Evolutionary conservation across 2,113 vertebrate species (phyloP).

Genomic region (Nothoprocta pentlandii): DNA sequence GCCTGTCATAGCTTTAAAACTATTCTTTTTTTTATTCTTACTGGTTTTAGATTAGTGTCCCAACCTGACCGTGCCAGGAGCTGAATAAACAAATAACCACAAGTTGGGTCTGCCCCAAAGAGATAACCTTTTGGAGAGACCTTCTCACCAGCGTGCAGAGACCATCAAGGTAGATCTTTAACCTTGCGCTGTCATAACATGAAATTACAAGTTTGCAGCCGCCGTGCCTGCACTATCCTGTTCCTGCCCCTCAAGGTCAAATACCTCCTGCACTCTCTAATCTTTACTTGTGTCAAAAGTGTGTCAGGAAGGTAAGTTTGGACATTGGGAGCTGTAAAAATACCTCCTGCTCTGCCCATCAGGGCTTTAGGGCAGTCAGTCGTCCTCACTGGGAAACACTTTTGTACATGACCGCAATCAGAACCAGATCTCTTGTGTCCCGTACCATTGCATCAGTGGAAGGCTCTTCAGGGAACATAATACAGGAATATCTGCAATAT

Average conservation of each 20-base stretch:
- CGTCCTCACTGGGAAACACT: neutral
- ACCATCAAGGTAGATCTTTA: neutral
- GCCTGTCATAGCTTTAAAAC: neutral
- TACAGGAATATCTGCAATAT: rapidly evolving
- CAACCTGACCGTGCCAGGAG: neutral
- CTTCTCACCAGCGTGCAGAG: neutral
- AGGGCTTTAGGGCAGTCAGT: neutral
- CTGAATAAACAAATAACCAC: neutral
- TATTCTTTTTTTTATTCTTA: neutral
- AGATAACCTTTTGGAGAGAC: neutral
- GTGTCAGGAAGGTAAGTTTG: neutral
- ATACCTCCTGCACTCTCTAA: rapidly evolving
- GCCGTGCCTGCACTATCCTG: neutral
- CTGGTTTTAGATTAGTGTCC: neutral
- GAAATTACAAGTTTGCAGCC: neutral
- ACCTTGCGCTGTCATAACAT: neutral
- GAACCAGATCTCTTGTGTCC: rapidly evolving
- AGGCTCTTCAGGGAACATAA: neutral
- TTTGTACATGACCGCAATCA: rapidly evolving
- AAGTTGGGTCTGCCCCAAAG: neutral
- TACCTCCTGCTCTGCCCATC: neutral
- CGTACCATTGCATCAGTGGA: rapidly evolving
- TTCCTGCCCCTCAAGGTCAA: neutral
- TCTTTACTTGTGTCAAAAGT: neutral
- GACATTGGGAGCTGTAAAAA: neutral